Conservation (phyloP, 2,888 invertebrate species). For the Zootermopsis nevadensis region DNA sequence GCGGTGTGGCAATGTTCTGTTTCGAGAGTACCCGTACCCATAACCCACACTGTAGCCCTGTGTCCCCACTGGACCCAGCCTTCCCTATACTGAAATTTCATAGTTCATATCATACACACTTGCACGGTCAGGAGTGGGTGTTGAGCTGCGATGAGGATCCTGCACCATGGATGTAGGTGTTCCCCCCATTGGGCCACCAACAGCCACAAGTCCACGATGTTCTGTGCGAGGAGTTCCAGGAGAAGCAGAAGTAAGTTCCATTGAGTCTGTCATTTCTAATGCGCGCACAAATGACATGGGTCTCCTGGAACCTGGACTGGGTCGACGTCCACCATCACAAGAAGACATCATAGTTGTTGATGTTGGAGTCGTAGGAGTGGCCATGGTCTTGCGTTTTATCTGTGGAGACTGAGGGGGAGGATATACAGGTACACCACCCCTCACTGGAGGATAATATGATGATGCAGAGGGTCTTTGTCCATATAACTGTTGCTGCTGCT, state of each 20-base stretch:
- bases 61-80: constrained; percentile 52
- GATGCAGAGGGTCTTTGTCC: constrained; percentile 57
- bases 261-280: constrained; percentile 88
- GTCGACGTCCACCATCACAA: constrained; percentile 51
- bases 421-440: constrained; percentile 77
- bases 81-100: constrained; percentile 90
- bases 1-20: constrained; percentile 51
- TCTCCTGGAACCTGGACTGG: constrained; percentile 65
- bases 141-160: constrained; percentile 63
- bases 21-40: constrained; percentile 46
- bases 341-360: constrained; percentile 59
- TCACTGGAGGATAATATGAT: constrained; percentile 71
- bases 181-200: constrained; percentile 42
- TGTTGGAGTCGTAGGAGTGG: constrained; percentile 64
- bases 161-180: constrained; percentile 53
- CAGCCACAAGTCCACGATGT: constrained; percentile 51
- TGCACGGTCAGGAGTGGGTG: constrained; percentile 83
- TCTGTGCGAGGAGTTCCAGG: constrained; percentile 60
- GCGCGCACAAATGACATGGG: constrained; percentile 92
- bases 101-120: constrained; percentile 96
- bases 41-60: constrained; percentile 23
- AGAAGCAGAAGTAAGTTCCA: constrained; percentile 78
- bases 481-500: constrained; percentile 56
- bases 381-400: constrained; percentile 65
- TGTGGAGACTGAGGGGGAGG: constrained; percentile 70